Base-by-base conservation (phyloP, 2,797 vertebrate genomes). In the Sebastes oblongus region DNA sequence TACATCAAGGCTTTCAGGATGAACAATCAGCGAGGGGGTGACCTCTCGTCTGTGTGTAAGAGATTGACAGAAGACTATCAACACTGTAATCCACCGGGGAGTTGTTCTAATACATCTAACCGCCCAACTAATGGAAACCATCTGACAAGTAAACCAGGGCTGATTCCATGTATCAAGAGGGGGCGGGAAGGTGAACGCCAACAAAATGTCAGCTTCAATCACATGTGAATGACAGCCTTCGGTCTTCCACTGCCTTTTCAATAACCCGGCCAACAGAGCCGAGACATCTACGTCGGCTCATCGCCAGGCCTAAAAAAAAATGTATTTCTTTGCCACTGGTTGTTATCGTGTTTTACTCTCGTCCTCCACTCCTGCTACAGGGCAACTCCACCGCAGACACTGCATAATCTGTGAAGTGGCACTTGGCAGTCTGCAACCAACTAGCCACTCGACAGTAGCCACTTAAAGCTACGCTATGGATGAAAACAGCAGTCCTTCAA, bases 41-140 rank as follows among this genome's bases (percentile, higher is more conserved):
- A 46, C 42, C 42, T 46, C 16, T 18, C 3, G 14, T 39, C 42
- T 46, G 42, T 3, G 16, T 46, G 54, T 5, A 12, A 80, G 69
- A 85, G 89, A 93, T 7, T 93, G 93, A 89, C 89, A 91, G 82
- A 71, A 91, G 81, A 73, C 81, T 61, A 90, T 92, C 88, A 90
- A 76, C 85, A 77, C 70, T 25, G 60, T 66, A 70, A 90, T 84
- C 80, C 88, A 88, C 82, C 16, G 3, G 85, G 85, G 88, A 86
- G 77, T 42, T 18, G 4, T 54, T 88, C 36, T 87, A 80, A 90
- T 82, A 88, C 90, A 86, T 85, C 88, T 81, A 84, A 86, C 76
- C 30, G 68, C 78, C 74, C 68, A 56, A 59, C 79, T 92, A 91
- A 94, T 88, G 82, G 85, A 88, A 91, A 83, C 30, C 42, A 29